Evolutionary conservation across 2,113 vertebrate species (phyloP).

Genomic region (Mionectes macconnelli): DNA sequence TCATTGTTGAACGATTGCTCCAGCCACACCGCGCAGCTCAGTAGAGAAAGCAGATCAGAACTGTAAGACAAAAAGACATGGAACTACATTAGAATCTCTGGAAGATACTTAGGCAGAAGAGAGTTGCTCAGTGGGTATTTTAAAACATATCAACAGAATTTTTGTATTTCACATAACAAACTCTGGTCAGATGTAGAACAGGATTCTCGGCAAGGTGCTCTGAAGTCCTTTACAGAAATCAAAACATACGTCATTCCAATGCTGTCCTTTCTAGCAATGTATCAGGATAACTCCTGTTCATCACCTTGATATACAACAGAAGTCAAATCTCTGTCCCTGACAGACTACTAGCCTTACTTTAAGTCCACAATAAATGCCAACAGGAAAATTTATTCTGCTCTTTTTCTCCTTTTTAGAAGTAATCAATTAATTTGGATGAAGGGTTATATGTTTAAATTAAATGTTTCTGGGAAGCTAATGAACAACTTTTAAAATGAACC

Average conservation of each 20-base stretch:
- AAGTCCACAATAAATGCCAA: neutral
- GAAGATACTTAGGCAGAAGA: neutral
- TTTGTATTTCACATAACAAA: neutral
- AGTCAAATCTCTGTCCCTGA: neutral
- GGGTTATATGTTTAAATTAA: neutral
- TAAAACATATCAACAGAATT: neutral
- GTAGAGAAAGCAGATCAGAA: slow-evolving; percentile 3
- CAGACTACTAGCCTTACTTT: neutral
- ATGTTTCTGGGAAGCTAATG: neutral
- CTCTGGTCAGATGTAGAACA: neutral
- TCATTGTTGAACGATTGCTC: slow-evolving; percentile 79
- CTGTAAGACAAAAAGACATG: slow-evolving; percentile 35
- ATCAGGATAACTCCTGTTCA: neutral
- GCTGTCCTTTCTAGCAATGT: neutral
- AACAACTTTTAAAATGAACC: neutral
- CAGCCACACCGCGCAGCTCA: neutral
- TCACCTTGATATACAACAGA: neutral
- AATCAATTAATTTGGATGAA: neutral
- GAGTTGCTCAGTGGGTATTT: neutral
- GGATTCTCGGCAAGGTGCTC: neutral
- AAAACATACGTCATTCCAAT: neutral
- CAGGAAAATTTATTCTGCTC: neutral
- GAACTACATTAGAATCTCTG: neutral
- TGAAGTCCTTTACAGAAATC: neutral
- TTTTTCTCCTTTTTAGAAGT: neutral